Conservation (phyloP, 1,140 invertebrate genomes). For the Caenorhabditis latens region DNA sequence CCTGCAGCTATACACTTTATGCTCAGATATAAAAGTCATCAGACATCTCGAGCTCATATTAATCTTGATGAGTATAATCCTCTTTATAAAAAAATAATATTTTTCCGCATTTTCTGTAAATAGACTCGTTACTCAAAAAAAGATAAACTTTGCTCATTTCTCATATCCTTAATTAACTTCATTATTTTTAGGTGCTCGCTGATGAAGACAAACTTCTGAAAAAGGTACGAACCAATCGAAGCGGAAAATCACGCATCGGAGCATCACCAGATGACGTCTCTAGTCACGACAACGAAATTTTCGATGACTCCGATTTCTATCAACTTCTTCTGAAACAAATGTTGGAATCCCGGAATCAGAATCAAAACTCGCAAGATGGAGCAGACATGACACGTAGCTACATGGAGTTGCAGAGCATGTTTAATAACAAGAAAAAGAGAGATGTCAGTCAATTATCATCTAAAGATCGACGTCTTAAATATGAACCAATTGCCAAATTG, state of each 20-base stretch:
- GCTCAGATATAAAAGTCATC: no score
- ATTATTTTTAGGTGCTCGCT: conserved; percentile 65
- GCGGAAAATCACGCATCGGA: conserved; percentile 65
- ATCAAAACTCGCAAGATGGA: conserved; percentile 85
- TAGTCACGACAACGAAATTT: conserved; percentile 85
- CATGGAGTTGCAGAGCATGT: conserved; percentile 89
- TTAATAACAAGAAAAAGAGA: conserved; percentile 85
- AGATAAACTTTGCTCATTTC: neutral
- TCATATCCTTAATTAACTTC: neutral
- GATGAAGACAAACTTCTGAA: conserved; percentile 67
- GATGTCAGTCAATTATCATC: conserved; percentile 80
- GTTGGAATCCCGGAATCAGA: conserved; percentile 86
- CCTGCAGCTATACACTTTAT: no score
- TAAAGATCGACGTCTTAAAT: conserved; percentile 84
- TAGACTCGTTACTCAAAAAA: no score
- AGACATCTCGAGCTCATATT: no score
- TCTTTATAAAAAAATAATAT: no score
- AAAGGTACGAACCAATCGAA: conserved; percentile 67
- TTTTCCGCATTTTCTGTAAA: no score
- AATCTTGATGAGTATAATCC: no score
- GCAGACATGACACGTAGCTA: conserved; percentile 82
- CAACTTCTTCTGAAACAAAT: conserved; percentile 90
- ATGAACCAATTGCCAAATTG: conserved; percentile 89
- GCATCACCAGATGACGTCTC: neutral
- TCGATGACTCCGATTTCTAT: conserved; percentile 97